Percentiles rank a stretch among this genome's conserved stretches.
Evolutionary conservation across 2,888 invertebrate genomes (phyloP).

Genomic region (Teleiodes luculella): DNA sequence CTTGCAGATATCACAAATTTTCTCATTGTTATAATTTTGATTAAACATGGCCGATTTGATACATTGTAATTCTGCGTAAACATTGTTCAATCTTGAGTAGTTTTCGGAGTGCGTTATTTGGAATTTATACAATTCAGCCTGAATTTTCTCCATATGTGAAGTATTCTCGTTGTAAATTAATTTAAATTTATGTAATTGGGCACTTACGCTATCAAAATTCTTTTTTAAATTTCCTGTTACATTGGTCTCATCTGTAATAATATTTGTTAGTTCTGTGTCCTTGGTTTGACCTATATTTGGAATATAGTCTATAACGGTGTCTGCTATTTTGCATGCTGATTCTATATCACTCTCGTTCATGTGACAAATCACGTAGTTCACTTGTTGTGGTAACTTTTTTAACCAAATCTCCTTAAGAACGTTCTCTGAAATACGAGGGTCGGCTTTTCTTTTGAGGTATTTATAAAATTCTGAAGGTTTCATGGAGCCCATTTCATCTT

Average conservation of each 20-base stretch:
- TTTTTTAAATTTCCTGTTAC: not conserved
- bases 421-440: slow-evolving; percentile 2
- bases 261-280: not conserved
- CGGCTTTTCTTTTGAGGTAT: slow-evolving; percentile 6
- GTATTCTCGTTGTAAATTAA: not conserved
- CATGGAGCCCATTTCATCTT: slow-evolving; percentile 2
- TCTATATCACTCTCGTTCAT: not conserved
- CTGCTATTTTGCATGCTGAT: not conserved
- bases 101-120: not conserved
- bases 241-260: not conserved
- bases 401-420: slow-evolving; percentile 8
- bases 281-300: not conserved
- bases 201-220: not conserved
- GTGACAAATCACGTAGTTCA: not conserved
- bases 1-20: not conserved
- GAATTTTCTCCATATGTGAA: not conserved
- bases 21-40: not conserved
- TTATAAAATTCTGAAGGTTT: slow-evolving; percentile 10
- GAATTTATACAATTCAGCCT: not conserved
- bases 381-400: slow-evolving; percentile 4
- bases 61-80: not conserved
- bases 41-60: not conserved
- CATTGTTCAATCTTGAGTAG: not conserved
- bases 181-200: not conserved
- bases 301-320: not conserved